phyloP scores from a whole-genome alignment of 2,113 vertebrate species.

The Hemiscyllium ocellatum region DNA sequence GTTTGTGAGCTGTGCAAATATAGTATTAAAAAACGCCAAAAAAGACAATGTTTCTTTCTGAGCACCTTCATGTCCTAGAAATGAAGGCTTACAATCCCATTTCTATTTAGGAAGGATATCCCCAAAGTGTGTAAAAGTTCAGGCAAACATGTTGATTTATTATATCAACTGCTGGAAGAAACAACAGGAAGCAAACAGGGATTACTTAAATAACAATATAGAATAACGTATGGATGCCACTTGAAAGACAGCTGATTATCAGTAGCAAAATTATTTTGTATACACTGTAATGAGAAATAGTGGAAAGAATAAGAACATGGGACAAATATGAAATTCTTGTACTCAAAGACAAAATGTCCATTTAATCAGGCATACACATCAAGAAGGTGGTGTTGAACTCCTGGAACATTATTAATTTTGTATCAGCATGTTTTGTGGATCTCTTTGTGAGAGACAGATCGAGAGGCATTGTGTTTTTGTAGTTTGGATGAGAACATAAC shows the following conservation, averaged over 20 bases:
- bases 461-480: too few species aligned
- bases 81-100: not conserved
- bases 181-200: not conserved
- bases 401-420: too few species aligned
- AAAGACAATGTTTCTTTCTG: not conserved
- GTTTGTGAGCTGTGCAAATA: not conserved
- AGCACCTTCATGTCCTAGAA: not conserved
- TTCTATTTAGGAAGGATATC: not conserved
- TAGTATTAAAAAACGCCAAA: not conserved
- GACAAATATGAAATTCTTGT: not conserved
- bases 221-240: not conserved
- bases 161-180: not conserved
- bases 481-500: too few species aligned
- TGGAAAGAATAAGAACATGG: not conserved
- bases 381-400: too few species aligned
- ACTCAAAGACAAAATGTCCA: not conserved
- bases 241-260: not conserved
- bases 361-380: too few species aligned
- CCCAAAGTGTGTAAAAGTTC: not conserved
- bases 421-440: too few species aligned
- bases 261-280: not conserved
- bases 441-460: too few species aligned
- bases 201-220: not conserved
- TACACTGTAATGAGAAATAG: not conserved
- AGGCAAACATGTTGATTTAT: not conserved